A percentile compares a stretch with the other conserved stretches of the same genome.
Evolutionary conservation across 2,888 invertebrate genomes (phyloP).

Genomic region (Caenorhabditis wallacei): DNA sequence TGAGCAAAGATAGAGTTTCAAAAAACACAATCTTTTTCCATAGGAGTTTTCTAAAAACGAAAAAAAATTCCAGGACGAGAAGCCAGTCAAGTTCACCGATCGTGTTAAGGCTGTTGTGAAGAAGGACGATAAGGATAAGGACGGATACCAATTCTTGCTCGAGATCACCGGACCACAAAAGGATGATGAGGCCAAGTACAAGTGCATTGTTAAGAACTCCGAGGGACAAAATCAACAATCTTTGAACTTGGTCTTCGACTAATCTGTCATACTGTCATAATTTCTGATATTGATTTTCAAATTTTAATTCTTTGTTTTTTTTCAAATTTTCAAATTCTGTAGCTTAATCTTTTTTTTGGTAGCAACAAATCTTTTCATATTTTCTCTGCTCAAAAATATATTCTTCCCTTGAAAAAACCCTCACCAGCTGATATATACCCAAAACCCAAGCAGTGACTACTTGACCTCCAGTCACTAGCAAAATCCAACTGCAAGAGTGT

Average conservation of each 20-base stretch:
- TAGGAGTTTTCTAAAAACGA: not conserved
- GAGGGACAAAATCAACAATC: constrained; percentile 83
- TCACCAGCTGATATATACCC: constrained; percentile 8
- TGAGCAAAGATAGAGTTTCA: constrained; percentile 41
- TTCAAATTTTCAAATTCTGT: no score
- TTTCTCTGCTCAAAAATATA: constrained; percentile 6
- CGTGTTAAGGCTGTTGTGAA: constrained; percentile 81
- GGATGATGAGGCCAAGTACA: constrained; percentile 83
- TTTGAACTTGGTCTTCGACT: constrained; percentile 82
- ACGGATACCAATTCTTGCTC: constrained; percentile 79
- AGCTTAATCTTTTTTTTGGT: constrained; percentile 9
- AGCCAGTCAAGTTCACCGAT: constrained; percentile 81
- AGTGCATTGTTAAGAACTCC: constrained; percentile 81
- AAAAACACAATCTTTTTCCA: constrained; percentile 1
- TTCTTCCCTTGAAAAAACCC: not conserved
- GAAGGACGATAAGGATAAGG: constrained; percentile 83
- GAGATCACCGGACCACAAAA: constrained; percentile 82
- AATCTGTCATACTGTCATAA: constrained; percentile 34
- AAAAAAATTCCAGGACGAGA: constrained; percentile 79
- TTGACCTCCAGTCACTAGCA: constrained; percentile 3
- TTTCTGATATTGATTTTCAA: constrained; percentile 8
- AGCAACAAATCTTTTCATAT: constrained; percentile 13
- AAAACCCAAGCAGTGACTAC: constrained; percentile 18
- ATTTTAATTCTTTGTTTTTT: constrained; percentile 3
- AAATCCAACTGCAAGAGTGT: constrained; percentile 21